phyloP scores from a whole-genome alignment of 2,113 vertebrate species.

The Lophochroa leadbeateri region DNA sequence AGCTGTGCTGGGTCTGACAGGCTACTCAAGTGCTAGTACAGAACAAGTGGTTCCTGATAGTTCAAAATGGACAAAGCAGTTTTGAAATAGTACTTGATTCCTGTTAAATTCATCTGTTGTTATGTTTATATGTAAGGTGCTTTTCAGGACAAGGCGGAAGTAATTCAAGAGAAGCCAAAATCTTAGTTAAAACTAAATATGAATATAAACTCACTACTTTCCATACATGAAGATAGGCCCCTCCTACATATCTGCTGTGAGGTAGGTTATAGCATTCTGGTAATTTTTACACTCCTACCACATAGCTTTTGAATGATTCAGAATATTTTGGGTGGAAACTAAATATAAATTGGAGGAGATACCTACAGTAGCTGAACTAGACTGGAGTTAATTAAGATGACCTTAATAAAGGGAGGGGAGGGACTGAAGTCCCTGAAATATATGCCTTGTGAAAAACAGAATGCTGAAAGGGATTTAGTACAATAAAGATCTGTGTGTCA shows the following conservation, averaged over 20 bases:
- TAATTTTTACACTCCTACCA: conserved; percentile 36
- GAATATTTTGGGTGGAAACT: conserved; percentile 44
- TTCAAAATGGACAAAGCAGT: not conserved
- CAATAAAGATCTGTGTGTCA: not conserved
- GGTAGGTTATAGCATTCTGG: not conserved
- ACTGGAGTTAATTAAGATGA: conserved; percentile 15
- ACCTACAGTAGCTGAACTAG: not conserved
- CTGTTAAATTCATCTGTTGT: not conserved
- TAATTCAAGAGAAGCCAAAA: not conserved
- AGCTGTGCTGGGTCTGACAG: not conserved
- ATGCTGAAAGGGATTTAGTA: not conserved
- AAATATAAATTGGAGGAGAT: conserved; percentile 34
- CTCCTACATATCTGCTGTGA: conserved; percentile 18
- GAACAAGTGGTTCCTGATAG: not conserved
- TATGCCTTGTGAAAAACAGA: not conserved
- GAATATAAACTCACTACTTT: not conserved
- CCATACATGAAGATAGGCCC: not conserved
- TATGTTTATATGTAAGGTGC: not conserved
- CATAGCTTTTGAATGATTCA: conserved; percentile 38
- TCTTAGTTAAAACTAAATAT: not conserved
- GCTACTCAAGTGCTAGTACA: not conserved
- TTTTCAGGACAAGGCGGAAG: not conserved
- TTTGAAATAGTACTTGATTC: not conserved
- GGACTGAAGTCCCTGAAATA: not conserved
- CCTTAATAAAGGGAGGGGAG: not conserved